phyloP scores from a whole-genome alignment of 2,797 vertebrate species.

The Chrysocyon brachyurus region DNA sequence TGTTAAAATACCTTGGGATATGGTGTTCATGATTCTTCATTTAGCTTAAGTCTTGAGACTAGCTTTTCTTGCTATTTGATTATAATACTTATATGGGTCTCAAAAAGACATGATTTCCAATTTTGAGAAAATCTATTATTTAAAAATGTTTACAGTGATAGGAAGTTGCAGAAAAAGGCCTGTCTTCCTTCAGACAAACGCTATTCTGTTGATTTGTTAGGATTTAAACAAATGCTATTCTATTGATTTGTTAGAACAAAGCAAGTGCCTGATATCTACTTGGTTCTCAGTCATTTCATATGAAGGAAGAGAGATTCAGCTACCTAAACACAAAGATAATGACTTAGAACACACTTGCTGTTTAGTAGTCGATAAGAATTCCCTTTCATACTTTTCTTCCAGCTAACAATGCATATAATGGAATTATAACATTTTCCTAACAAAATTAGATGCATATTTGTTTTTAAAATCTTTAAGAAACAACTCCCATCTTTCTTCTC shows the following conservation, averaged over 20 bases:
- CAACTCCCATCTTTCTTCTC: slow-evolving; percentile 55
- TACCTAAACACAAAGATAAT: background rate
- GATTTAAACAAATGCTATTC: background rate
- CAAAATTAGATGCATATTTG: background rate
- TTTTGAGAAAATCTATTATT: background rate
- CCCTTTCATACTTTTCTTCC: background rate
- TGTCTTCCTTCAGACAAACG: background rate
- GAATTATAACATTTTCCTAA: background rate
- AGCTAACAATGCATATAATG: background rate
- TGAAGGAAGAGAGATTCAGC: background rate
- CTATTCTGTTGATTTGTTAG: background rate
- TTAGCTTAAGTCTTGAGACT: background rate
- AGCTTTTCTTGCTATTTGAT: background rate
- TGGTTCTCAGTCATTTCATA: background rate
- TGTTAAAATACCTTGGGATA: background rate
- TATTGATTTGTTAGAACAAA: background rate
- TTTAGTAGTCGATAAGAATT: background rate
- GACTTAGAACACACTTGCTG: background rate
- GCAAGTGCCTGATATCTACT: background rate
- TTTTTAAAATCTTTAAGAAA: slow-evolving; percentile 42
- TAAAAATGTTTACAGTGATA: background rate
- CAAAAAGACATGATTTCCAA: background rate
- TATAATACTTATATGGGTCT: background rate
- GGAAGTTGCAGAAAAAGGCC: background rate
- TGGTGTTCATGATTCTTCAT: background rate